Base-by-base conservation (phyloP, 2,888 invertebrate genomes). In the Scrobipalpa costella region DNA sequence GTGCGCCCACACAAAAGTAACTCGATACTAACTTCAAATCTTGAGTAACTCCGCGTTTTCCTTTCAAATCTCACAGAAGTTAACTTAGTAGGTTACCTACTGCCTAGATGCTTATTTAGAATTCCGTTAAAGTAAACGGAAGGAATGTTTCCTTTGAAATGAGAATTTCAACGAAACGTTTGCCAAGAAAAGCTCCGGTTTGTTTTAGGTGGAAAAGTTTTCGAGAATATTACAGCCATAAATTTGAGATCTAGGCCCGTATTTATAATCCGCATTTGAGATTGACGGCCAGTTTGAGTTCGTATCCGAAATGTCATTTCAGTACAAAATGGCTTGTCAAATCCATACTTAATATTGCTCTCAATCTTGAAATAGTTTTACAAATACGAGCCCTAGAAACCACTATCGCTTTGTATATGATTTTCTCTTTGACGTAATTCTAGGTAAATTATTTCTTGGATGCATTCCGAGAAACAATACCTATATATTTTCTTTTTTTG, bases 121-220 rank as follows among this genome's bases (percentile, higher is more conserved):
- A 55, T 55, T 55, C 55, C 21, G 27, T 21, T 27, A 27, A 44
- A 44, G 44, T 44, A 15, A 44, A 44, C 44, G 44, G 44, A 44
- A 44, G 44, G n/a, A 44, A 44, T n/a, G n/a, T 2, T 44, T 44
- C 44, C 44, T 44, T 44, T 44, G 44, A 44, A 44, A 44, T 44
- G 44, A 27, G 44, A 44, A 44, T 44, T 44, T 44, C 7, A n/a
- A 44, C n/a, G 44, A 44, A 44, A 44, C 44, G n/a, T 44, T 44
- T 15, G 44, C 44, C 44, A 44, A 44, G 44, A 44, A 44, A n/a
- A 44, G 7, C 5, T 13, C 40, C 44, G n/a, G n/a, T 44, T 44
- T 44, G 44, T 44, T 44, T 1, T 44, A 27, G 27, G 27, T 44
- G 44, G 15, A 13, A 40, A 44, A 40, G 40, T 40, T 40, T 13